Evolutionary conservation across 1,140 invertebrate species (phyloP), one percentile per base, ranked within the genome.

Genomic region (Aradophagus sp.): DNA sequence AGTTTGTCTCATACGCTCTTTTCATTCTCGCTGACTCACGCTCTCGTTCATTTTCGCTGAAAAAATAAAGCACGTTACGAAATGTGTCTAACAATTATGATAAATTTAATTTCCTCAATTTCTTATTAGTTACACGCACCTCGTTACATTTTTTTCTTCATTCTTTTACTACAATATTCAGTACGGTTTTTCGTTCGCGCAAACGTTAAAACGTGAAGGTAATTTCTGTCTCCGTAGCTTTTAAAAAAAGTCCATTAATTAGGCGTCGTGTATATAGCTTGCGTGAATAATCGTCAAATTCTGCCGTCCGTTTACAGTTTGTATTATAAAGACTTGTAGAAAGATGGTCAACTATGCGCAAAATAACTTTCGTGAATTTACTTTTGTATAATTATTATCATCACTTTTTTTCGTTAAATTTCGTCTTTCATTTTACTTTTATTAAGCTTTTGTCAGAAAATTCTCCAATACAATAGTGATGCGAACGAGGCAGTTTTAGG

Each of bases 41-140:
- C 29, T 5, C 19, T 20, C 39, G 29, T 23, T 26, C 20, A 23
- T 23, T 65, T 65, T 42, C 45, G 56, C 45, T 66, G 36, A 63
- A 66, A 59, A 68, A 69, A 69, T 66, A 63, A 70, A 77, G 65
- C 63, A 67, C 58, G 55, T 73, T 73, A 62, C 48, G 66, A 75
- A 72, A 68, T 48, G 58, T 59, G 65, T 70, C 53, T 71, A 70
- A 62, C 42, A 62, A 55, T 50, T 45, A 56, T 66, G 61, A 56
- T 42, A 58, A 71, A 41, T 52, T 71, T 48, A 36, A 59, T 58
- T 58, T 55, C 8, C n/a, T 55, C 42, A 45, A 34, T 10, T 38
- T 56, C 32, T 27, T 44, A 10, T 65, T 48, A 32, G 15, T 48
- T 36, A n/a, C n/a, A n/a, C n/a, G n/a, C n/a, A n/a, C n/a, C n/a